Conservation (phyloP, 2,888 invertebrate species). For the Parnassius orleans region DNA sequence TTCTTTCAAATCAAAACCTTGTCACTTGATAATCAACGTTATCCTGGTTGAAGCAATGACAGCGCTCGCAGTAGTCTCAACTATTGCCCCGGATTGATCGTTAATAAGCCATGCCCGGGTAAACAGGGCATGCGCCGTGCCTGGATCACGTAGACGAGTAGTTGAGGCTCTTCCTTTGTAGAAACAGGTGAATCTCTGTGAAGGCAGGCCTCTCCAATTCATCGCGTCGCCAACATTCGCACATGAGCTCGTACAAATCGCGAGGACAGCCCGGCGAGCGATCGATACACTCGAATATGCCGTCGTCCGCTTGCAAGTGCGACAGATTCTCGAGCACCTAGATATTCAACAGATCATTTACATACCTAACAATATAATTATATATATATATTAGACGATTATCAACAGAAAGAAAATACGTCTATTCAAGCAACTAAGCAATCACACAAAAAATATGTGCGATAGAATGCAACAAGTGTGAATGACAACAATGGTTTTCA, state of each 20-base stretch:
- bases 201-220: conserved; percentile 89
- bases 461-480: too few species aligned
- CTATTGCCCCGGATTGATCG: conserved; percentile 32
- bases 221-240: conserved; percentile 91
- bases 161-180: conserved; percentile 78
- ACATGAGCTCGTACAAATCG: conserved; percentile 92
- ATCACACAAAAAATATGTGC: too few species aligned
- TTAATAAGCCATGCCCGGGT: conserved; percentile 18
- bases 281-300: conserved; percentile 82
- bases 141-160: conserved; percentile 57
- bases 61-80: conserved; percentile 26
- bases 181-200: conserved; percentile 89
- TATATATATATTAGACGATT: too few species aligned
- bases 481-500: too few species aligned
- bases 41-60: conserved; percentile 18
- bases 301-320: conserved; percentile 84
- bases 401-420: too few species aligned
- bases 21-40: conserved; percentile 31
- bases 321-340: conserved; percentile 90
- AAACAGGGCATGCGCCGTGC: conserved; percentile 37
- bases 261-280: conserved; percentile 87
- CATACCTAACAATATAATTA: too few species aligned
- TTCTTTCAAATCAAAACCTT: conserved; percentile 34
- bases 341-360: not conserved
- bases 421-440: too few species aligned